These are phyloP conservation scores for Danio jaintianensis DNA, from an alignment of 2,797 vertebrate genomes.

Conservation along the genomic window DNA sequence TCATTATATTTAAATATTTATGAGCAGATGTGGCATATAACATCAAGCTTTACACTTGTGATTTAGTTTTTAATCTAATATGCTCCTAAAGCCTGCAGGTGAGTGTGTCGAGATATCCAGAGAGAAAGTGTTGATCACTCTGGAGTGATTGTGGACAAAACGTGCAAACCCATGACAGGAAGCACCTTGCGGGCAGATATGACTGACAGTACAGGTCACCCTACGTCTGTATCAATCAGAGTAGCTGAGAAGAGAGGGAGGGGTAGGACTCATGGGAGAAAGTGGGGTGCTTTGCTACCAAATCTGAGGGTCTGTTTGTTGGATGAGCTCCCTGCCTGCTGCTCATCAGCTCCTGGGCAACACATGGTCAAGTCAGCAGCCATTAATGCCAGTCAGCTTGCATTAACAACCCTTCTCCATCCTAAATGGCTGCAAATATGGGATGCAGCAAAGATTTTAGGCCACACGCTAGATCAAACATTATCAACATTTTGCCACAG, in stretches of 20 bases:
- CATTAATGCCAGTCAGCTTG: conserved; percentile 63
- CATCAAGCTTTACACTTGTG: conserved; percentile 38
- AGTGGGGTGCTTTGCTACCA: conserved; percentile 37
- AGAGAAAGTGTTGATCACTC: conserved; percentile 5
- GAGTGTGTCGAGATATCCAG: conserved; percentile 17
- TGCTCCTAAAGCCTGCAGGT: conserved; percentile 33
- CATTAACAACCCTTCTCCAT: conserved; percentile 47
- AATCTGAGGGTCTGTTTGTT: conserved; percentile 32
- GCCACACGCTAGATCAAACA: not conserved
- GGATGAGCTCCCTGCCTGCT: conserved; percentile 47
- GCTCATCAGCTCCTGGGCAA: conserved; percentile 50
- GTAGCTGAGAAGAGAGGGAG: conserved; percentile 47
- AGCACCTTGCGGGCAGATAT: conserved; percentile 56
- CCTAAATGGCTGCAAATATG: conserved; percentile 28
- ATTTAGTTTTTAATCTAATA: conserved; percentile 45
- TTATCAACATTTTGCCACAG: conserved; percentile 1
- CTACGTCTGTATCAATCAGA: conserved; percentile 65
- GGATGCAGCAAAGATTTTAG: not conserved
- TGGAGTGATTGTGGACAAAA: conserved; percentile 29
- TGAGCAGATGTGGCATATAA: conserved; percentile 30
- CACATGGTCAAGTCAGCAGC: conserved; percentile 59
- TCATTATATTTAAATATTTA: conserved; percentile 44
- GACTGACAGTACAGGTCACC: conserved; percentile 61
- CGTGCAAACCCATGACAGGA: conserved; percentile 46
- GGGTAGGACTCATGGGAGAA: conserved; percentile 37